Conservation (phyloP, 2,888 invertebrate species). For the Metallyticus violacea region DNA sequence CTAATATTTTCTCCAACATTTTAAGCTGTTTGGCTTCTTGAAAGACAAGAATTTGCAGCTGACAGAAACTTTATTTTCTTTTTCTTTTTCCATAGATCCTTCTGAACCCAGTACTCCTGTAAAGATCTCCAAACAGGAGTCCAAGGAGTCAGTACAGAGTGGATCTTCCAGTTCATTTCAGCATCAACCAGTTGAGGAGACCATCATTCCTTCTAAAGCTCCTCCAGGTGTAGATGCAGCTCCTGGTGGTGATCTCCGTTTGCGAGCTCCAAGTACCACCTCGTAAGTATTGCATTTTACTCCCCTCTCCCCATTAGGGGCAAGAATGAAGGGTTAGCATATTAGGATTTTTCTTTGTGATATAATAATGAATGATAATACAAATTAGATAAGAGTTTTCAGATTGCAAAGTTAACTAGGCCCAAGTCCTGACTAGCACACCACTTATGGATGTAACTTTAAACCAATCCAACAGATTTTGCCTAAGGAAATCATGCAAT, state of each 20-base stretch:
- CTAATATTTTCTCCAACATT: no score
- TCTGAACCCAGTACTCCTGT: neutral
- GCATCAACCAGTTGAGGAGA: conserved; percentile 32
- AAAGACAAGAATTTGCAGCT: neutral
- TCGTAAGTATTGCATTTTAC: conserved; percentile 41
- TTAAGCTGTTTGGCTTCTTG: no score
- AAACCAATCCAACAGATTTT: neutral
- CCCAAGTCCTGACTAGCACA: no score
- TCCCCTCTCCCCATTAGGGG: no score
- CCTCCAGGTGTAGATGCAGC: conserved; percentile 35
- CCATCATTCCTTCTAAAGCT: conserved; percentile 30
- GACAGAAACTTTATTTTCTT: neutral
- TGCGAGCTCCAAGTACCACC: conserved; percentile 45
- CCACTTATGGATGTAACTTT: no score
- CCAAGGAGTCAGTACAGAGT: conserved; percentile 19
- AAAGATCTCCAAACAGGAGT: conserved; percentile 1
- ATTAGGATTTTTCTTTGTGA: no score
- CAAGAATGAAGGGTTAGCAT: no score
- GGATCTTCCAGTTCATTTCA: conserved; percentile 6
- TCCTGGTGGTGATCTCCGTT: conserved; percentile 39
- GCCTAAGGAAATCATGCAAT: neutral
- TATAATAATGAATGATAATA: no score
- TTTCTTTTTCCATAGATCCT: neutral
- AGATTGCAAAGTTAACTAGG: no score
- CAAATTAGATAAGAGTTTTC: no score